Percentiles rank a stretch among this genome's conserved stretches.
Conservation (phyloP, 2,888 invertebrate genomes). For the Gymnocheta viridis region DNA sequence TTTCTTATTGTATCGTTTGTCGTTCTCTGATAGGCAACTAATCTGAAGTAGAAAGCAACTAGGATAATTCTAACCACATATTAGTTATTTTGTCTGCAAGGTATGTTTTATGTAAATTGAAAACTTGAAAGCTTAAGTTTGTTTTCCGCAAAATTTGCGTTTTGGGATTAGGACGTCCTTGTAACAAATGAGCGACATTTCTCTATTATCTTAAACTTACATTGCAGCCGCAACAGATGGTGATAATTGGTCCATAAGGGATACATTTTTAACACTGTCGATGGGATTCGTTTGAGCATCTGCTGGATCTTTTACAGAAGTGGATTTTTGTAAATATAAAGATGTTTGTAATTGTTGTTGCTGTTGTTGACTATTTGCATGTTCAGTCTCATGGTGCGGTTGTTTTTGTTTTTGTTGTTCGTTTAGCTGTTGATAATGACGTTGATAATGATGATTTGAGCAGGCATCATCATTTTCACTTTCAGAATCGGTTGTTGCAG, state of each 20-base stretch:
- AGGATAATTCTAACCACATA: no score
- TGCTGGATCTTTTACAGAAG: constrained; percentile 16
- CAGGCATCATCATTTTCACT: constrained; percentile 65
- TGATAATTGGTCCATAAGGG: constrained; percentile 75
- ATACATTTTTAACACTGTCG: constrained; percentile 46
- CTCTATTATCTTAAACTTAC: constrained; percentile 69
- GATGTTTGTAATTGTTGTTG: constrained; percentile 42
- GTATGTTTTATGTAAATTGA: neutral
- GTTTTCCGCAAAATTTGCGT: no score
- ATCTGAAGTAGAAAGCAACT: no score
- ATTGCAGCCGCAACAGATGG: constrained; percentile 72
- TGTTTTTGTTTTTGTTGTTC: constrained; percentile 58
- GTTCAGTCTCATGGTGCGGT: constrained; percentile 63
- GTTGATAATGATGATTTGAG: constrained; percentile 49
- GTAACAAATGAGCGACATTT: no score
- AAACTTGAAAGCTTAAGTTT: no score
- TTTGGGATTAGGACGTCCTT: no score
- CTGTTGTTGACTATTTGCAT: constrained; percentile 57
- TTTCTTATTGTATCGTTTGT: no score
- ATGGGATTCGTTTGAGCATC: constrained; percentile 13
- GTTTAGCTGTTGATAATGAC: constrained; percentile 63
- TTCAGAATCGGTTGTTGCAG: constrained; percentile 65
- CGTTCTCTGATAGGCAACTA: no score
- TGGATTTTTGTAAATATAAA: constrained; percentile 56
- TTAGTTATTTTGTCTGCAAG: no score